A percentile compares a stretch with the other conserved stretches of the same genome.
Conservation (phyloP, 1,140 invertebrate species). For the Leptinotarsa texana region DNA sequence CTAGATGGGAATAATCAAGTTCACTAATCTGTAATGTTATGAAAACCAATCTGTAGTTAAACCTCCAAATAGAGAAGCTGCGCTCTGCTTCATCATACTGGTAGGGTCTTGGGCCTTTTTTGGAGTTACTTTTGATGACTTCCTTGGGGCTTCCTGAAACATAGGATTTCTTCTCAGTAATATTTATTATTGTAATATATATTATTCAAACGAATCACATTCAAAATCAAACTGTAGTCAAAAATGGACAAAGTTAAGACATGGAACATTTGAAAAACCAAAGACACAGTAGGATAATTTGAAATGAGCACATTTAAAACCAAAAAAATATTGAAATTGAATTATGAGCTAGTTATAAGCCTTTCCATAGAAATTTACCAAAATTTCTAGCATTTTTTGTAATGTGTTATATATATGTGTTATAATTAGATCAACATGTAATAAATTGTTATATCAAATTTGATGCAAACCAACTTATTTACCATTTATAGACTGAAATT, state of each 20-base stretch:
- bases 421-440: background rate
- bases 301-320: too few species aligned
- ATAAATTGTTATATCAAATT: background rate
- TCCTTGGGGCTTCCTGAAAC: constrained; percentile 10
- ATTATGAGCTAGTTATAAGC: too few species aligned
- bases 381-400: too few species aligned
- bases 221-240: too few species aligned
- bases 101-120: constrained; percentile 43
- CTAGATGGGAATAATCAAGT: constrained; percentile 9
- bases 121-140: constrained; percentile 36
- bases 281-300: too few species aligned
- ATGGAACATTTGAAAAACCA: too few species aligned
- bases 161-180: background rate
- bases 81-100: constrained; percentile 65
- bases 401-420: too few species aligned
- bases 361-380: too few species aligned
- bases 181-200: too few species aligned
- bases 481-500: background rate
- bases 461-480: background rate
- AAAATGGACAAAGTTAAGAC: too few species aligned
- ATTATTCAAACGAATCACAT: too few species aligned
- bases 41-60: constrained; percentile 79
- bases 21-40: constrained; percentile 37
- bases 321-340: too few species aligned
- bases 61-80: constrained; percentile 75